Percentiles rank a stretch among this genome's conserved stretches.
Conservation (phyloP, 2,888 invertebrate species). For the Seira musarum region DNA sequence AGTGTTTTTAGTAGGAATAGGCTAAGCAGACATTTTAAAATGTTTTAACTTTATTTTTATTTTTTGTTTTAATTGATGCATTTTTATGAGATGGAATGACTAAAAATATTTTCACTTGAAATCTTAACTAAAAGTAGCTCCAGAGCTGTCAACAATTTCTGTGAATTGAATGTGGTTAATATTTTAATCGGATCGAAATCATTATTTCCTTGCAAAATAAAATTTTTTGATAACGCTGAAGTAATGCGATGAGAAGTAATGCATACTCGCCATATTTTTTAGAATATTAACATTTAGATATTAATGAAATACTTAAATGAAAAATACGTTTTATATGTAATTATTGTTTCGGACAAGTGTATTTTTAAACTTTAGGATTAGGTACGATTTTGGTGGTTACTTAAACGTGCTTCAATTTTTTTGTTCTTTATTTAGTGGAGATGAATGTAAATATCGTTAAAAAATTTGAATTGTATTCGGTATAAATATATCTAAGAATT, state of each 20-base stretch:
- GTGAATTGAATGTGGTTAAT: no score
- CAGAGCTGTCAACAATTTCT: no score
- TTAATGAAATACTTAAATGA: background rate
- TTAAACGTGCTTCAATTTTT: background rate
- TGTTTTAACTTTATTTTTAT: background rate
- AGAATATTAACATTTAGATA: conserved; percentile 1
- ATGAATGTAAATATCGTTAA: conserved; percentile 7
- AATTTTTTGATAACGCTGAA: background rate
- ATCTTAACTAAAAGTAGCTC: no score
- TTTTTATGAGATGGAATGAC: no score
- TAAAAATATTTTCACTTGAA: no score
- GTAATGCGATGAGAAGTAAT: conserved; percentile 2
- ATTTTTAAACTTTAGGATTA: background rate
- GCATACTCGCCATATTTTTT: conserved; percentile 15
- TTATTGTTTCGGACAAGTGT: no score
- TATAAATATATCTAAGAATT: background rate
- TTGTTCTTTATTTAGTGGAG: conserved; percentile 1
- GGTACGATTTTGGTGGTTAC: conserved; percentile 21
- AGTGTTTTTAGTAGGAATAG: background rate
- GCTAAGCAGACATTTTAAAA: no score
- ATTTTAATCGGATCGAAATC: background rate
- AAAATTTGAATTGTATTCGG: background rate
- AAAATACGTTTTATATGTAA: background rate
- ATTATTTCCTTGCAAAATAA: background rate
- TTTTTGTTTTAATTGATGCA: background rate